These are phyloP conservation scores for Pimephales promelas DNA, from an alignment of 2,113 vertebrate species.

Conservation along the genomic window DNA sequence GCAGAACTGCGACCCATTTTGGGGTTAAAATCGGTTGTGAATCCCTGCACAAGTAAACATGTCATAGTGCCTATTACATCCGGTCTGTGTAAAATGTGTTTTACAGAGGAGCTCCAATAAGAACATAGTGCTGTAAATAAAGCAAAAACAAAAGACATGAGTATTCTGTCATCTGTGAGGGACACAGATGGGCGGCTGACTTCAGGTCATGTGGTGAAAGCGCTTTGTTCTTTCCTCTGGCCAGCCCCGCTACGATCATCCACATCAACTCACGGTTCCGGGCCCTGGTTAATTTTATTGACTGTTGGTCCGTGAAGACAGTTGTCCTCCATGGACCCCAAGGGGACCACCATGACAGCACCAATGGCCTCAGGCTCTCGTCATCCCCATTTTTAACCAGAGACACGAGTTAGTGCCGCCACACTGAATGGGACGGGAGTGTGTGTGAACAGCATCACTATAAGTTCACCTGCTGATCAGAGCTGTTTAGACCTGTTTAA, in stretches of 20 bases:
- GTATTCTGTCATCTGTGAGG: constrained; percentile 20
- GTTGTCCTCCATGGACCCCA: constrained; percentile 65
- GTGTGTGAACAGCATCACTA: neutral
- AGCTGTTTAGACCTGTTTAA: neutral
- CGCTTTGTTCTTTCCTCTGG: constrained; percentile 62
- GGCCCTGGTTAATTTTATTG: constrained; percentile 72
- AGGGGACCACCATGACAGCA: constrained; percentile 63
- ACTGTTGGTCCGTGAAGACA: constrained; percentile 70
- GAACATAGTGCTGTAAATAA: constrained; percentile 14
- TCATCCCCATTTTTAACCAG: constrained; percentile 33
- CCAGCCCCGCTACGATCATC: constrained; percentile 59
- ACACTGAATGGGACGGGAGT: constrained; percentile 26
- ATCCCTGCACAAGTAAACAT: neutral
- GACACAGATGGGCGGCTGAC: constrained; percentile 41
- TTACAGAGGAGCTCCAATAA: neutral
- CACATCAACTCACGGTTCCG: constrained; percentile 55
- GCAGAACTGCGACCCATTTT: neutral
- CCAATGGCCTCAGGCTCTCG: constrained; percentile 54
- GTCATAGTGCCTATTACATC: neutral
- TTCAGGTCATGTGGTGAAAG: constrained; percentile 62
- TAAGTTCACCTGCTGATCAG: constrained; percentile 39
- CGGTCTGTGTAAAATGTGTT: neutral
- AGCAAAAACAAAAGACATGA: constrained; percentile 15
- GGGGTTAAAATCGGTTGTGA: neutral
- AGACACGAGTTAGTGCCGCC: neutral